Evolutionary conservation across 2,113 vertebrate genomes (phyloP), one percentile per base, ranked within the genome.

Genomic region (Amblyornis subalaris): DNA sequence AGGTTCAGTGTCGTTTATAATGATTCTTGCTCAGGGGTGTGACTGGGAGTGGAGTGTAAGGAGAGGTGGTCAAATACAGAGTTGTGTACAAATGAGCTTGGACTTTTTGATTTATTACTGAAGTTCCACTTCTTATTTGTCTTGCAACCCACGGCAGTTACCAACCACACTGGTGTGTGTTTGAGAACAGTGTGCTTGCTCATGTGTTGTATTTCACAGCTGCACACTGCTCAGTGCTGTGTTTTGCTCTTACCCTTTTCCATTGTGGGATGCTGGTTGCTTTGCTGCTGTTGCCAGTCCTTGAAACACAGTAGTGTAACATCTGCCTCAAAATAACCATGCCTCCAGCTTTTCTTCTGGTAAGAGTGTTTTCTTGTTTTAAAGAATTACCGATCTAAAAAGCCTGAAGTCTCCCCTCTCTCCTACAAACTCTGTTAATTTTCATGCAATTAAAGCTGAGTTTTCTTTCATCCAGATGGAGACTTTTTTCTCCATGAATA

Each of bases 1-100:
- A 40, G 16, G 6, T 38, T 29, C 28, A 9, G 1, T 3, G 15
- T 5, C 17, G 13, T 0, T 79, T 76, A 1, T 8, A 25, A 13
- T 11, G 11, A 8, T 53, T 74, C 20, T 62, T 58, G 16, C 33
- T 81, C 29, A 33, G 22, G 3, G 4, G 5, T 57, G 36, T 78
- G 40, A 51, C 36, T 88, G 65, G 28, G 25, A 57, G 57, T 47
- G 20, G 57, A 31, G 2, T 9, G 8, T 50, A 23, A 40, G 31
- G n/a, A 44, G 33, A 40, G n/a, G 3, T 75, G 28, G 3, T 82
- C n/a, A 71, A 38, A 72, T 28, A 60, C 14, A 48, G 7, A 1
- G 4, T 21, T 61, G 38, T 29, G 50, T 45, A 6, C 38, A 55
- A 11, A 22, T 65, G 7, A 3, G 42, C 57, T 75, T 45, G n/a